These are phyloP conservation scores for Naja naja DNA, from an alignment of 2,113 vertebrate genomes.

Conservation along the genomic window DNA sequence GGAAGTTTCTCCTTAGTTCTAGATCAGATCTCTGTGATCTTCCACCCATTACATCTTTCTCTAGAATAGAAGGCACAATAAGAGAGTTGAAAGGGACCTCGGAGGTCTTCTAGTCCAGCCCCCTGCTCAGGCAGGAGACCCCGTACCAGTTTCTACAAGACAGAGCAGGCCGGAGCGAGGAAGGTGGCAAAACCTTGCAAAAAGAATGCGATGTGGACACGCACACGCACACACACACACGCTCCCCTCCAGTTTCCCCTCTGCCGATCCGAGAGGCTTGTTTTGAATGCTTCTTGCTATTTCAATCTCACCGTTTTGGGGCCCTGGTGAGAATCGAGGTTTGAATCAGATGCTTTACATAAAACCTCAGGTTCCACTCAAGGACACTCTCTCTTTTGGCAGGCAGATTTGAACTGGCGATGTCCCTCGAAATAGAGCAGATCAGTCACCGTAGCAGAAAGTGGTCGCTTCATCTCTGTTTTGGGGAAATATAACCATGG, in stretches of 20 bases:
- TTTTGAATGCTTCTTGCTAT: slow-evolving; percentile 64
- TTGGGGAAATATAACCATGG: neutral
- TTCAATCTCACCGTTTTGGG: slow-evolving; percentile 57
- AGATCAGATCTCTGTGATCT: no score
- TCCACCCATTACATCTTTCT: no score
- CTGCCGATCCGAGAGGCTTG: slow-evolving; percentile 50
- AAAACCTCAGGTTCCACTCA: slow-evolving; percentile 74
- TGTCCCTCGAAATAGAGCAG: slow-evolving; percentile 65
- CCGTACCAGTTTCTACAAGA: no score
- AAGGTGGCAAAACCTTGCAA: neutral
- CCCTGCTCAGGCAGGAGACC: no score
- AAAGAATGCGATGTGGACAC: slow-evolving; percentile 14
- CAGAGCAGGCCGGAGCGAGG: neutral
- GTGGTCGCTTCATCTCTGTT: neutral
- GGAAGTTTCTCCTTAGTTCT: no score
- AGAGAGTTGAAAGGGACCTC: no score
- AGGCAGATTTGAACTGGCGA: slow-evolving; percentile 48
- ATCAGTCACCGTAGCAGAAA: slow-evolving; percentile 25
- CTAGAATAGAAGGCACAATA: no score
- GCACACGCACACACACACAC: slow-evolving; percentile 5
- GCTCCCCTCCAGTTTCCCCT: slow-evolving; percentile 60
- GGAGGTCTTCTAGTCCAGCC: no score
- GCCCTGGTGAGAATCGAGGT: slow-evolving; percentile 60
- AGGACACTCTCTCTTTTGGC: slow-evolving; percentile 62
- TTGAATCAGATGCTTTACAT: slow-evolving; percentile 80